phyloP scores from a whole-genome alignment of 2,113 vertebrate genomes.

The Oenanthe oenanthe region DNA sequence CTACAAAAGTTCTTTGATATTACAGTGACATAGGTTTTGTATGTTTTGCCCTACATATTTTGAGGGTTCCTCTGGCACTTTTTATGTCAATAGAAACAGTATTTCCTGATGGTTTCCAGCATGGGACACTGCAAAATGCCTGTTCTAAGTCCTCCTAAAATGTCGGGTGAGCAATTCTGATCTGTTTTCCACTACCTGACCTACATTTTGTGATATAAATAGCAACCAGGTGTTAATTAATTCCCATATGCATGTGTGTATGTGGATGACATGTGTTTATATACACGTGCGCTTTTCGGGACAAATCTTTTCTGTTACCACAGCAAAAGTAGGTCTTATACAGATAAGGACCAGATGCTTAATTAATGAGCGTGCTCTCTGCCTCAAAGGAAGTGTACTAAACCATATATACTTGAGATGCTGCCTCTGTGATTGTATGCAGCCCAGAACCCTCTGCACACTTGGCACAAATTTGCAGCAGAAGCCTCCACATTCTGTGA shows the following conservation, averaged over 20 bases:
- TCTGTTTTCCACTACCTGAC: neutral
- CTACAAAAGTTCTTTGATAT: neutral
- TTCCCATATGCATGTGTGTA: neutral
- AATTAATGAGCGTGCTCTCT: neutral
- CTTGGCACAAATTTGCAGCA: neutral
- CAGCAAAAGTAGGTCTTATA: neutral
- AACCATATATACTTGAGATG: neutral
- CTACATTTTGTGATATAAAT: constrained; percentile 25
- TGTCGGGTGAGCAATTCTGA: neutral
- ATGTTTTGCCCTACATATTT: neutral
- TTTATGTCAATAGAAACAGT: neutral
- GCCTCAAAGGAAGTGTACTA: neutral
- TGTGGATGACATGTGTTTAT: neutral
- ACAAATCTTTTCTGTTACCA: neutral
- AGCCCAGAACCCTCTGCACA: neutral
- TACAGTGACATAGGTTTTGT: neutral
- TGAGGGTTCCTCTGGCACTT: neutral
- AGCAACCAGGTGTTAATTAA: constrained; percentile 49
- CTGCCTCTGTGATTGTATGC: neutral
- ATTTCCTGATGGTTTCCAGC: neutral
- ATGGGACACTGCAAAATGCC: neutral
- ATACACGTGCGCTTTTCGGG: neutral
- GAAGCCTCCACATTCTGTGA: neutral
- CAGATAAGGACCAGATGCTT: neutral
- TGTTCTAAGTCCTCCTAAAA: neutral